phyloP scores from a whole-genome alignment of 2,113 vertebrate species.

The Apteryx mantelli region DNA sequence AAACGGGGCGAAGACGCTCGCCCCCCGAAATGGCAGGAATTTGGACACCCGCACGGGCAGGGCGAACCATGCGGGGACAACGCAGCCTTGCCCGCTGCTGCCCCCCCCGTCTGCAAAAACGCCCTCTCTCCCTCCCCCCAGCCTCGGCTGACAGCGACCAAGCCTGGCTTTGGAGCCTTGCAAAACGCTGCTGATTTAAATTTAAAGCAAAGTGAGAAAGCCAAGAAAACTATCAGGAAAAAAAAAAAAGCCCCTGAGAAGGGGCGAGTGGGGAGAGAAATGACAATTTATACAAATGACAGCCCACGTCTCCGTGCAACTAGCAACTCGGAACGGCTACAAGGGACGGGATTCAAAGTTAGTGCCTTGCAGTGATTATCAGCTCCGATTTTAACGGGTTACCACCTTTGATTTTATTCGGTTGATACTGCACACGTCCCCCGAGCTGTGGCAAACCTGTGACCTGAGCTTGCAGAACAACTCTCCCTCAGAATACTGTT shows the following conservation, averaged over 20 bases:
- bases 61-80: too few species aligned
- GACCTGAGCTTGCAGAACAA: not conserved
- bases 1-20: not conserved
- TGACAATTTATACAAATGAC: accelerated
- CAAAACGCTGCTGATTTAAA: not conserved
- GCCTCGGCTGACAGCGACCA: not conserved
- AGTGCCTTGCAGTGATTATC: not conserved
- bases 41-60: not conserved
- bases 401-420: not conserved
- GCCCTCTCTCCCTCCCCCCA: not conserved
- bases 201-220: not conserved
- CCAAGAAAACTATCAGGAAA: not conserved
- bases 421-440: not conserved
- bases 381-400: not conserved
- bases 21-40: not conserved
- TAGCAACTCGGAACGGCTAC: not conserved
- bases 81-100: not conserved
- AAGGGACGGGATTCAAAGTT: not conserved
- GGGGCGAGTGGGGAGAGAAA: not conserved
- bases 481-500: not conserved
- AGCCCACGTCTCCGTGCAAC: not conserved
- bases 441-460: not conserved
- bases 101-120: not conserved
- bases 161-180: not conserved
- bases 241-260: not conserved